A percentile compares a stretch with the other conserved stretches of the same genome.
Conservation (phyloP, 2,797 vertebrate genomes). For the Synanceia verrucosa region DNA sequence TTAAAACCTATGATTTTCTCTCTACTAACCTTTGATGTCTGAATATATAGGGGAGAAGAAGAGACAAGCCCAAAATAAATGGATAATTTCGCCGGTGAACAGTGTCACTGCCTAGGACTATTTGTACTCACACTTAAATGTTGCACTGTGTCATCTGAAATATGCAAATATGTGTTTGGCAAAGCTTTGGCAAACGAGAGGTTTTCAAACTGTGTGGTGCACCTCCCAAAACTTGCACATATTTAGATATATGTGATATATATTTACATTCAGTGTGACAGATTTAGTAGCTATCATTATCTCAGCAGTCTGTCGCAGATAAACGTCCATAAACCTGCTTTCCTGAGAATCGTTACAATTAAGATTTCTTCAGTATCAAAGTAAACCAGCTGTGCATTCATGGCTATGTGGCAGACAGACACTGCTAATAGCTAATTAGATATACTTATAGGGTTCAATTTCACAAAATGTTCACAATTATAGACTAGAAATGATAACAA, state of each 20-base stretch:
- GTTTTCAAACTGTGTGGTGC: slow-evolving; percentile 52
- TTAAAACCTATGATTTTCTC: slow-evolving; percentile 79
- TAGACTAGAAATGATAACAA: neutral
- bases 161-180: slow-evolving; percentile 36
- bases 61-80: slow-evolving; percentile 86
- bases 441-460: neutral
- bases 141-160: slow-evolving; percentile 34
- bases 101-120: slow-evolving; percentile 52
- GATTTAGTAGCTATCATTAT: neutral
- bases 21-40: slow-evolving; percentile 90
- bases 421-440: neutral
- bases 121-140: slow-evolving; percentile 32
- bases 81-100: slow-evolving; percentile 66
- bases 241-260: too few species aligned
- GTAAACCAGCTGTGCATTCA: neutral
- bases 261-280: neutral
- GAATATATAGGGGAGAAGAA: slow-evolving; percentile 87
- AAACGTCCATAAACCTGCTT: neutral
- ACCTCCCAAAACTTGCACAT: neutral
- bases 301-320: neutral
- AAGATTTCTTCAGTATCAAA: neutral
- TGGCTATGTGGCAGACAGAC: neutral
- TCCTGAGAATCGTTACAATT: neutral
- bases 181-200: slow-evolving; percentile 41
- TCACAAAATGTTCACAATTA: neutral